Evolutionary conservation across 2,113 vertebrate genomes (phyloP).

Genomic region (Phyllostomus discolor): DNA sequence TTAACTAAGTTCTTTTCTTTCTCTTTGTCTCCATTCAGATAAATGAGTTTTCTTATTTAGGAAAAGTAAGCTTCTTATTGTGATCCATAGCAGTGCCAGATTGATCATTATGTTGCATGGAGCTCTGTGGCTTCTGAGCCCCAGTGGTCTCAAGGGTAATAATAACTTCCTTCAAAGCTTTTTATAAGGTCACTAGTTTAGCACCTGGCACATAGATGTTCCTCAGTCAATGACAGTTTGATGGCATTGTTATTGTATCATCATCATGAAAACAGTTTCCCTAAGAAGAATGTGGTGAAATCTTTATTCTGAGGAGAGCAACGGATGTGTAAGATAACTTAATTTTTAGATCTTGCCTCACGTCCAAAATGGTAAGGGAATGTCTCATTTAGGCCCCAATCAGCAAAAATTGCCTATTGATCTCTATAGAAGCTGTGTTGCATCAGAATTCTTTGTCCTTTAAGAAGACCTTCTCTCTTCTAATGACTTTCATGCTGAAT

Average conservation of each 20-base stretch:
- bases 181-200: background rate
- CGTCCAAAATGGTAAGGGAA: background rate
- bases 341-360: background rate
- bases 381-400: background rate
- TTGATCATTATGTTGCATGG: background rate
- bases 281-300: background rate
- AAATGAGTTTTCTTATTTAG: background rate
- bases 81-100: background rate
- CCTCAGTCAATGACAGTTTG: background rate
- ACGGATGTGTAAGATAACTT: background rate
- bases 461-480: background rate
- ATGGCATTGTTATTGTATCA: background rate
- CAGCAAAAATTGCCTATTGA: background rate
- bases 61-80: background rate
- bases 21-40: background rate
- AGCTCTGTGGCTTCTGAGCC: background rate
- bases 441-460: background rate
- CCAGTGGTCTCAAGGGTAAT: background rate
- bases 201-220: background rate
- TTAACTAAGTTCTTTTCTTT: background rate
- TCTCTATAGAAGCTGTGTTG: background rate
- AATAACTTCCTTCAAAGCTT: background rate
- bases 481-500: background rate
- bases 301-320: background rate
- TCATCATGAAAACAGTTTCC: background rate